Percentiles rank a stretch among this genome's conserved stretches.
Conservation (phyloP, 1,140 invertebrate genomes). For the Eufriesea mexicana region DNA sequence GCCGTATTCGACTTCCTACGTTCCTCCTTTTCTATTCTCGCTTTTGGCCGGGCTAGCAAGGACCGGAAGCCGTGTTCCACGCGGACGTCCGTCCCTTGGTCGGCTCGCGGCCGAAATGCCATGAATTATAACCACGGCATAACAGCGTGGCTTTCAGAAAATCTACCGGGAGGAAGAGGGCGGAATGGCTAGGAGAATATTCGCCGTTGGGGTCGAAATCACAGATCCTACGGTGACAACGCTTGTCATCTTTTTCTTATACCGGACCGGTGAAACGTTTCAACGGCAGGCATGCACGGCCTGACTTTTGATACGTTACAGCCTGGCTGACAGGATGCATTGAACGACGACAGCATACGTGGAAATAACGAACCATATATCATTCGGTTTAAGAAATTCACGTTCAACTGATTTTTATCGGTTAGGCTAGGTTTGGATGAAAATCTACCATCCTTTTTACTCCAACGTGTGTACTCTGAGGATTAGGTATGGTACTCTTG, state of each 20-base stretch:
- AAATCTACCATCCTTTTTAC: too few species aligned
- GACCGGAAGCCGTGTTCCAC: constrained; percentile 61
- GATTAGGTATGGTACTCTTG: too few species aligned
- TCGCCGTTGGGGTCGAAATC: constrained; percentile 30
- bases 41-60: constrained; percentile 24
- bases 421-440: too few species aligned
- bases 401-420: too few species aligned
- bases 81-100: constrained; percentile 62
- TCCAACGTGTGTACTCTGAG: too few species aligned
- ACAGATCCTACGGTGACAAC: constrained; percentile 34
- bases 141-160: constrained; percentile 65
- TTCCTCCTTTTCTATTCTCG: constrained; percentile 47
- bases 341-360: too few species aligned
- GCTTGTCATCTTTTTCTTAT: constrained; percentile 10
- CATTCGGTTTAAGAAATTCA: too few species aligned
- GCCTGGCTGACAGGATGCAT: not conserved
- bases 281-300: not conserved
- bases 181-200: not conserved
- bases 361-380: too few species aligned
- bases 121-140: constrained; percentile 67
- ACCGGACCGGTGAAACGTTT: constrained; percentile 8
- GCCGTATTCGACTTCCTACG: constrained; percentile 36
- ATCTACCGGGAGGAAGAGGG: constrained; percentile 47
- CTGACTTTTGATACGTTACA: not conserved
- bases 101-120: constrained; percentile 52